Percentiles rank a stretch among this genome's conserved stretches.
Conservation (phyloP, 2,797 vertebrate species). For the Apodemus agrarius region DNA sequence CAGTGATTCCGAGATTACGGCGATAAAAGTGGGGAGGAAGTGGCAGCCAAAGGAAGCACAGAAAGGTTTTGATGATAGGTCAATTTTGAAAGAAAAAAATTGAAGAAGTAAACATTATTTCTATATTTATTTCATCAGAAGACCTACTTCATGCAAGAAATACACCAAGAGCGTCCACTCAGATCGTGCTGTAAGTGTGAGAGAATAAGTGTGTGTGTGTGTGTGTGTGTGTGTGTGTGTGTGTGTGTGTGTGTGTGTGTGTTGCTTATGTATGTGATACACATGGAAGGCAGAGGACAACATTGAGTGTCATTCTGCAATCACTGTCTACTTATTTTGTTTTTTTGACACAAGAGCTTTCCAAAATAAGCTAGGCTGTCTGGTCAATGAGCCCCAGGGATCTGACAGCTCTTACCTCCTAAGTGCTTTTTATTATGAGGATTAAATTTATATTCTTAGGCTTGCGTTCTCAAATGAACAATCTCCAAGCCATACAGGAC, state of each 20-base stretch:
- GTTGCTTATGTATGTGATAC: neutral
- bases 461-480: neutral
- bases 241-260: no score
- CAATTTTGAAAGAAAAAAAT: neutral
- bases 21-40: neutral
- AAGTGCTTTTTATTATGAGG: neutral
- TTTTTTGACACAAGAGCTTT: neutral
- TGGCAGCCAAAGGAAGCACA: neutral
- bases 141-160: constrained; percentile 27
- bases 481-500: neutral
- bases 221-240: neutral
- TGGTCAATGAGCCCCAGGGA: neutral
- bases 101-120: neutral
- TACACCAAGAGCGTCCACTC: neutral
- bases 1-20: constrained; percentile 71
- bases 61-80: neutral
- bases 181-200: neutral
- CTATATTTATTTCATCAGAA: neutral
- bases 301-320: neutral
- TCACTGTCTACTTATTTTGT: neutral
- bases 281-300: neutral
- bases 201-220: neutral
- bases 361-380: neutral
- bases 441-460: neutral
- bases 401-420: neutral